Evolutionary conservation across 2,888 invertebrate genomes (phyloP), one percentile per base, ranked within the genome.

Genomic region (Xestia rhomboidea): DNA sequence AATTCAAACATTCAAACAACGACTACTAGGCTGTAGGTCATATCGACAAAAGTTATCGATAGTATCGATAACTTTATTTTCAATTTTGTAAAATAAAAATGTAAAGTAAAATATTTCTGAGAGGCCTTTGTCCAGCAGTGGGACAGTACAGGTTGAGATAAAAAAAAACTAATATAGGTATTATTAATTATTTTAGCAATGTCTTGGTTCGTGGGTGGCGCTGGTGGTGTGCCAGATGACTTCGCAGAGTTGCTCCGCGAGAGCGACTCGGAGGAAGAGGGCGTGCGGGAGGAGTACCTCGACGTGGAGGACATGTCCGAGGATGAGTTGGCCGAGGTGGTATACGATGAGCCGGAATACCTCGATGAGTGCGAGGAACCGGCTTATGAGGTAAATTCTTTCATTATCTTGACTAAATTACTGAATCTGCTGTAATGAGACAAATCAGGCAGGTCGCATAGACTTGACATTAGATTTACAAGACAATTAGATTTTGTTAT

Each of bases 41-140:
- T 57, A 27, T 27, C n/a, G 54, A 57, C 27, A 57, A 27, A 27
- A 57, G 5, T n/a, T 57, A 57, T 57, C 54, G n/a, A n/a, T n/a
- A n/a, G n/a, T n/a, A n/a, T n/a, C n/a, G 54, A 57, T 57, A 57
- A 57, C n/a, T 27, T 57, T 57, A 18, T 54, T 54, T 54, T 54
- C 38, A 13, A 27, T 57, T 54, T 57, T 57, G 27, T 51, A 57
- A n/a, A n/a, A n/a, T n/a, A n/a, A n/a, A n/a, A n/a, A n/a, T n/a
- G n/a, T 57, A 27, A 57, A 57, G 54, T 57, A n/a, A 11, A 54
- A 57, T 57, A n/a, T 57, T 57, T 57, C 5, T 57, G 54, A 2
- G 11, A 57, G 54, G 5, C 54, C 54, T 27, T 4, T 57, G 54
- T n/a, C 54, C 11, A n/a, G 4, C 54, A 57, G 54, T 27, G 11